Percentiles rank a stretch among this genome's conserved stretches.
Evolutionary conservation across 2,113 vertebrate genomes (phyloP).

Genomic region (Aphyosemion australe): DNA sequence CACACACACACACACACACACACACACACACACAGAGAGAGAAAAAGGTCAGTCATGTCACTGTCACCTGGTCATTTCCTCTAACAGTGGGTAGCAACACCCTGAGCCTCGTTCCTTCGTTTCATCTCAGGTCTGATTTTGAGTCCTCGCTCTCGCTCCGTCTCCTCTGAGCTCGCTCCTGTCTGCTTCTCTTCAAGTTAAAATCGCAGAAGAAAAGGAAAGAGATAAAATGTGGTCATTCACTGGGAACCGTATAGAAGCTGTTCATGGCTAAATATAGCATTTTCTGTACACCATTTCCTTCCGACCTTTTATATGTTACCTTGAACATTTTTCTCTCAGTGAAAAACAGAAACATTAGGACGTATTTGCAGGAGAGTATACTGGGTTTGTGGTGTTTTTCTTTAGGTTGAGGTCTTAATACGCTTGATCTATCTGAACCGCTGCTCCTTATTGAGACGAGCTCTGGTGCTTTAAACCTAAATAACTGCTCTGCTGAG

Average conservation of each 20-base stretch:
- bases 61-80: conserved; percentile 45
- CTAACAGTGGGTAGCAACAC: conserved; percentile 15
- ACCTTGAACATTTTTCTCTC: conserved; percentile 10
- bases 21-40: not conserved
- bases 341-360: not conserved
- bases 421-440: conserved; percentile 15
- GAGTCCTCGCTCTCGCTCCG: too few species aligned
- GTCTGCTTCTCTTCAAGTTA: too few species aligned
- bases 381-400: conserved; percentile 17
- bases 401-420: conserved; percentile 35
- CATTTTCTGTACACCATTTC: not conserved
- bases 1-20: conserved; percentile 1
- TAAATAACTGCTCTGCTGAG: conserved; percentile 50
- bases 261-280: not conserved
- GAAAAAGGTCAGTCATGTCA: conserved; percentile 56
- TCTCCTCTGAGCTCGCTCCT: too few species aligned
- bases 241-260: too few species aligned
- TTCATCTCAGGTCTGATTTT: too few species aligned
- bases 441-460: conserved; percentile 41
- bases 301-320: not conserved
- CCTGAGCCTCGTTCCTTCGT: too few species aligned
- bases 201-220: too few species aligned
- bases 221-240: too few species aligned
- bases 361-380: not conserved
- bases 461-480: conserved; percentile 48